Evolutionary conservation across 2,888 invertebrate genomes (phyloP), one percentile per base, ranked within the genome.

Genomic region (Eristalinus sepulchralis): DNA sequence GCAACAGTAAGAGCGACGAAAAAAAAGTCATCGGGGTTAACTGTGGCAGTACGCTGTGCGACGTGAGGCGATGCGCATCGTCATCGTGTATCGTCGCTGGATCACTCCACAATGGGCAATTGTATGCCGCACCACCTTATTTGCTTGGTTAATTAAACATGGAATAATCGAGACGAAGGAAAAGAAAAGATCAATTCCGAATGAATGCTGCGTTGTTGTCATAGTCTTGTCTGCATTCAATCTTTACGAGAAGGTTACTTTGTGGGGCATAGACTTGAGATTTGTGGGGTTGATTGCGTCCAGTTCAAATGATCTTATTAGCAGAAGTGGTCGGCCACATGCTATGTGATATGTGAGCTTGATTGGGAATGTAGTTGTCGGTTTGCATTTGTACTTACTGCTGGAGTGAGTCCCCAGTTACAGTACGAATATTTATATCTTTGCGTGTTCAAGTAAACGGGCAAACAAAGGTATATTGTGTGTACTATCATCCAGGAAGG

Each of bases 91-190:
- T 39, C 39, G 39, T 6, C 17, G 47, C 17, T 17, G 47, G 47
- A 47, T 47, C 47, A 47, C 5, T 47, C 47, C 47, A 47, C 47
- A 47, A 47, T 47, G 47, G 47, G 47, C 47, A 47, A 47, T 47
- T 47, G 47, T 47, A 47, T 8, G 17, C 47, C 47, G 17, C 59
- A 71, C 64, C 70, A 82, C 83, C 83, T 83, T 78, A 72, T 83
- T 83, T 83, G 83, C 72, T 78, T 34, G 67, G 57, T 78, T 83
- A 83, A 83, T 83, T 83, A 83, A 78, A 83, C 66, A 78, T 55
- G 66, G 47, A 62, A 67, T 63, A 31, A 22, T 34, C 6, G 13
- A 68, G 13, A 57, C 39, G 55, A 36, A 53, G 17, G 36, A 57
- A 64, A 57, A 57, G 34, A 63, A 34, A 34, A 63, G 33, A 66